Evolutionary conservation across 2,888 invertebrate genomes (phyloP), one percentile per base, ranked within the genome.

Genomic region (Hirtodrosophila histrioides): DNA sequence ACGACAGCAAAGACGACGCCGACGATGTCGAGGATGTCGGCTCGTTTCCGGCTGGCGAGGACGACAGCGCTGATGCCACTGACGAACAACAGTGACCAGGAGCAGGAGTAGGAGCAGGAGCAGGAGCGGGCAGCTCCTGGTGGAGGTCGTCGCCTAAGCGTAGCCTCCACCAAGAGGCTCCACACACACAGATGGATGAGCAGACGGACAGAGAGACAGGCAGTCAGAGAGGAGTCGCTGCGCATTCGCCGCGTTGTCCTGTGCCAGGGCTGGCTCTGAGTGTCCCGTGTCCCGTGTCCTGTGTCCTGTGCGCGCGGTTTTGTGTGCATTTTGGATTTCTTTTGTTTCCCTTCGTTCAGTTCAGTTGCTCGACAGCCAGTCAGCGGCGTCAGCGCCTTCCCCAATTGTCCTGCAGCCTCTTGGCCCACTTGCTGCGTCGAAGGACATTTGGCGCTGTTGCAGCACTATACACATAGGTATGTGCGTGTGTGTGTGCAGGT

Each of bases 311-410:
- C 36, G 66, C 69, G 73, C 68, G 75, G 70, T 68, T 75, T 70
- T 78, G 88, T 88, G 86, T 81, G 88, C 86, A 88, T 75, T 88
- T 81, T 76, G 81, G 81, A 76, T 86, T 84, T 76, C 71, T 83
- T 86, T 80, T 78, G 79, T 72, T 73, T 74, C 68, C 67, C 74
- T 70, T 63, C 66, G 81, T 64, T 81, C 77, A 74, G 80, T 83
- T 81, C 66, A 80, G 70, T 69, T 67, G 64, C 86, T 82, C 88
- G 82, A 83, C 82, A 83, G 86, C 82, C 82, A 83, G 82, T 83
- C 82, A 87, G 82, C 81, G 86, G 73, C 82, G 69, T 86, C 82
- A 86, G 83, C 68, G 66, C 45, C 64, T 54, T 54, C n/a, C 46
- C n/a, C 51, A 45, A 48, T 63, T 51, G 50, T 24, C 58, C 62